Base-by-base conservation (phyloP, 2,888 invertebrate genomes). In the Tenthredo amoena region DNA sequence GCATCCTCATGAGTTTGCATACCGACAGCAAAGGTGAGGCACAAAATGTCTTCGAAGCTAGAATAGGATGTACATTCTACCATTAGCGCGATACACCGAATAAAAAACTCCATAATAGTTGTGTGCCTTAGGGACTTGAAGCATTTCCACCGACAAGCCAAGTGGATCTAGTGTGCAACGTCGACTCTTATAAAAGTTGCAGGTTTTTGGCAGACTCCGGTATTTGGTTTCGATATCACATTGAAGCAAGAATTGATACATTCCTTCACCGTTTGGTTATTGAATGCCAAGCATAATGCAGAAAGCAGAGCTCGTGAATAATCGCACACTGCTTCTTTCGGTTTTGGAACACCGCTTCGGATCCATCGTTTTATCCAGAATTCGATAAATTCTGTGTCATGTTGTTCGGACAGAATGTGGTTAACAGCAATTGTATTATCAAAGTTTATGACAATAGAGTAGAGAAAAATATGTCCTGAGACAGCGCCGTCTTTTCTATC, bases 81-180 rank as follows among this genome's bases (percentile, higher is more conserved):
- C 85, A 86, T 86, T 4, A 87, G 55, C 1, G 85, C 84, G 7
- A 87, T 50, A 79, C 86, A 87, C n/a, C 86, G 68, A 6, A 86
- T 76, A 68, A 68, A 88, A 72, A 87, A 88, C 34, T 87, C 85
- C 82, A 84, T 85, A 10, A 87, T 84, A 0, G 71, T 37, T 47
- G 62, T 43, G 47, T 85, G 83, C 50, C 47, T 72, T 37, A 84
- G 37, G 40, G 55, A 34, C 58, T 86, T 79, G 37, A 86, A 87
- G 50, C 85, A 84, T 77, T 81, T 83, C 85, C 85, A 87, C 18
- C 84, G 12, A 47, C 84, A 83, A 43, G 88, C 50, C 37, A 84
- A 34, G 31, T 88, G 86, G 7, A 86, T 84, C 31, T 88, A 87
- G 85, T 88, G 86, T 12, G 88, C 86, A 2, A 88, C 86, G 71